These are phyloP conservation scores for Apotomis capreana DNA, from an alignment of 2,888 invertebrate species.

Conservation along the genomic window DNA sequence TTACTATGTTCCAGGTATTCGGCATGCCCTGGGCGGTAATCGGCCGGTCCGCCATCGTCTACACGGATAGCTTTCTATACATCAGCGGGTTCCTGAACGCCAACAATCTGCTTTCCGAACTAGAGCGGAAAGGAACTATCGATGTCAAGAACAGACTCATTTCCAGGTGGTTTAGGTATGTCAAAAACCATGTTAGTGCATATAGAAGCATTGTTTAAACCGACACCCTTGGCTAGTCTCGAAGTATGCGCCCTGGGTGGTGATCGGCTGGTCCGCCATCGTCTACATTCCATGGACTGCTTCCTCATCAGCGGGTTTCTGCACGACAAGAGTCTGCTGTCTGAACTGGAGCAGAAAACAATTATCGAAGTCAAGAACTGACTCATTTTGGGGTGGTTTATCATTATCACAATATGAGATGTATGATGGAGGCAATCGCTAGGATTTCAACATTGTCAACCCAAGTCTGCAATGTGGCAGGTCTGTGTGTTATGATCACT, in stretches of 20 bases:
- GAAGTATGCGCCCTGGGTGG: constrained; percentile 76
- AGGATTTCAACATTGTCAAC: too few relatives aligned
- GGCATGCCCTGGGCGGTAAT: constrained; percentile 84
- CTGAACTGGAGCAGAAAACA: constrained; percentile 77
- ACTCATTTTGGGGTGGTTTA: constrained; percentile 80
- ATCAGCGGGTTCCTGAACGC: constrained; percentile 84
- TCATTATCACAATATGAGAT: too few relatives aligned
- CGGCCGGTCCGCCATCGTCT: constrained; percentile 84
- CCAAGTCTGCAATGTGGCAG: too few relatives aligned
- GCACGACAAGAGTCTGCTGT: constrained; percentile 79
- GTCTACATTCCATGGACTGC: constrained; percentile 82
- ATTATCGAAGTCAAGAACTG: constrained; percentile 78
- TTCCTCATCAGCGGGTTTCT: constrained; percentile 85
- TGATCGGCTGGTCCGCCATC: constrained; percentile 84
- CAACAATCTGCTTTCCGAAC: constrained; percentile 78
- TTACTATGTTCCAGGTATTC: constrained; percentile 64
- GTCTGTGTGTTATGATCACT: too few relatives aligned
- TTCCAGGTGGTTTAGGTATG: constrained; percentile 82
- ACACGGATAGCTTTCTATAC: constrained; percentile 85
- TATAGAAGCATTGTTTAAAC: too few relatives aligned
- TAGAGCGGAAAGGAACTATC: constrained; percentile 77
- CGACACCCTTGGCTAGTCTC: too few relatives aligned
- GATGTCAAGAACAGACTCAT: constrained; percentile 77
- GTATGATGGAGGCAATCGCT: too few relatives aligned
- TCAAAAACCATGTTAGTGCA: constrained; percentile 29